These are phyloP conservation scores for Acleris holmiana DNA, from an alignment of 2,888 invertebrate genomes.

Conservation along the genomic window DNA sequence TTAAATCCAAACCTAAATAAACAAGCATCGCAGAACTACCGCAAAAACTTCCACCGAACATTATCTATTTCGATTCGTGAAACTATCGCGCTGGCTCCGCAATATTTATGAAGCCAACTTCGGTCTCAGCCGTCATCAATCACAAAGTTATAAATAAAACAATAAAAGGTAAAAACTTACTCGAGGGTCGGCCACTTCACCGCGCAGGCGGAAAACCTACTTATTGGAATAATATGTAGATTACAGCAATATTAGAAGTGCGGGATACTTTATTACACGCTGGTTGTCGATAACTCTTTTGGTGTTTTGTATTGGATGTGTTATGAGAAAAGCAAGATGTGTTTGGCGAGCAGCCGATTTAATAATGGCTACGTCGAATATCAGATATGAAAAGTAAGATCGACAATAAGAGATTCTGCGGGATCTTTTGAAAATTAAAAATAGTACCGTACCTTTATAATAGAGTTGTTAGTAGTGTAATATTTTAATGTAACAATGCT, in stretches of 20 bases:
- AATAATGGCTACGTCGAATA: neutral
- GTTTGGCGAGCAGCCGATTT: neutral
- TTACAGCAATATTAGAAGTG: constrained; percentile 77
- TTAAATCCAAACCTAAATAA: too few species aligned
- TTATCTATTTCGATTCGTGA: constrained; percentile 41
- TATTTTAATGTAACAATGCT: too few species aligned
- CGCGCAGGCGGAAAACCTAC: constrained; percentile 75
- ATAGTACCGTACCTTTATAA: too few species aligned
- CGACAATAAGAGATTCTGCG: too few species aligned
- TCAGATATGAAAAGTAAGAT: too few species aligned
- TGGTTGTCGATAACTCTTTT: constrained; percentile 61
- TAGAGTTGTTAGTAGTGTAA: too few species aligned
- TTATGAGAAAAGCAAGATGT: neutral
- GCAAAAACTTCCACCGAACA: constrained; percentile 41
- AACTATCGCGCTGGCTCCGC: constrained; percentile 75
- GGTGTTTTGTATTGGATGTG: constrained; percentile 27
- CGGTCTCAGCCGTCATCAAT: constrained; percentile 78
- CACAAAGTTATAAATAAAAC: constrained; percentile 85
- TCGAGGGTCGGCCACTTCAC: constrained; percentile 71
- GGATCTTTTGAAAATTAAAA: too few species aligned
- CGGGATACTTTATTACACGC: constrained; percentile 66
- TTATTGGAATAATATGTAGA: constrained; percentile 85
- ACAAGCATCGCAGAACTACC: neutral
- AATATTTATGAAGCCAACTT: constrained; percentile 82
- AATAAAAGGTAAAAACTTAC: constrained; percentile 83